Base-by-base conservation (phyloP, 1,140 invertebrate genomes). In the Drosophila sucinea region DNA sequence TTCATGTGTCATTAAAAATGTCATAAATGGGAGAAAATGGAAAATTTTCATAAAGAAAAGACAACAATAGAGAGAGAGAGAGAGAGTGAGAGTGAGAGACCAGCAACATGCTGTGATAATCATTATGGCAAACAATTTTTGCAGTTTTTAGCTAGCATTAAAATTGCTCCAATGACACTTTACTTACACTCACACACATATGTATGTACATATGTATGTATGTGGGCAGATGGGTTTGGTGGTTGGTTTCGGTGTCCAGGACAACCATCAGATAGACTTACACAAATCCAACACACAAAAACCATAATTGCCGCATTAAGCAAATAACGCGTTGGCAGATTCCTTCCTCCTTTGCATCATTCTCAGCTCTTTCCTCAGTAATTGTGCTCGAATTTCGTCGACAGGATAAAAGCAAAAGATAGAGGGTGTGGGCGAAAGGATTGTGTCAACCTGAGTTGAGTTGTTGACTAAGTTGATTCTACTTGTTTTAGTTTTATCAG, bases 251-350 rank as follows among this genome's bases (percentile, higher is more conserved):
- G 81, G 72, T 78, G 74, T 67, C 44, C 55, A 54, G 76, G 67
- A 70, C 74, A 67, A 85, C 63, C 70, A 81, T 70, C 64, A 70
- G 62, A 86, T 79, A 70, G 67, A 81, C 82, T 78, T 75, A 67
- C 68, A 41, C 17, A 58, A 47, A 56, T 47, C 70, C 73, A 77
- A 72, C 58, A 69, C 65, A 41, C 30, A 60, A 80, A 73, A 58
- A 79, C 55, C 54, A 65, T 87, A 86, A 86, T 86, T 85, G 77
- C 69, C 64, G 55, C 83, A 87, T 86, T 86, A 87, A 73, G 75
- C 82, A 67, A 76, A 76, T 72, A 86, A 61, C 67, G 69, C 74
- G 63, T 47, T 70, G 56, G 61, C 54, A 64, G 51, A 44, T 23
- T 32, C 63, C 40, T 54, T 65, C 62, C 58, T 55, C 17, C 17